Evolutionary conservation across 2,888 invertebrate species (phyloP).

Genomic region (Microctonus brassicae): DNA sequence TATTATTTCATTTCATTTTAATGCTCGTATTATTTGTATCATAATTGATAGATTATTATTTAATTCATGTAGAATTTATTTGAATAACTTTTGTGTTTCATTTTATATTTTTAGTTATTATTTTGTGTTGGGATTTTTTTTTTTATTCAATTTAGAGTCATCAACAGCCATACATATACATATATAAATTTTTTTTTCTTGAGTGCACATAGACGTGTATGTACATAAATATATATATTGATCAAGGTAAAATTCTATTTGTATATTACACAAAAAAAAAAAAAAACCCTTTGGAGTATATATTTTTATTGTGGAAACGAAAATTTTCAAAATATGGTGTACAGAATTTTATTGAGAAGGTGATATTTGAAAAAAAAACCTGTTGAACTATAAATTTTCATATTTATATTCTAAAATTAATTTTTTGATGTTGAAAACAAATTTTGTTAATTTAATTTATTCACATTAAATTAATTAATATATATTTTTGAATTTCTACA

Average conservation of each 20-base stretch:
- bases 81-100: not conserved
- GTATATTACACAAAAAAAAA: not conserved
- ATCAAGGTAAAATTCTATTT: not conserved
- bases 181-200: no score
- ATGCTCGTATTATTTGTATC: not conserved
- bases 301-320: not conserved
- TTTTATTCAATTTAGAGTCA: not conserved
- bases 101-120: not conserved
- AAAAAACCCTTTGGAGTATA: not conserved
- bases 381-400: no score
- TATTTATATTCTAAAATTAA: no score
- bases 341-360: no score
- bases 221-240: not conserved
- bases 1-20: constrained; percentile 21
- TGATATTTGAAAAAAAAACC: no score
- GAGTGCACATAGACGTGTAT: not conserved
- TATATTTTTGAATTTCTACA: no score
- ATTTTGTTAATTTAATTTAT: no score
- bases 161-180: not conserved
- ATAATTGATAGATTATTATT: not conserved
- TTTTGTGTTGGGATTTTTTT: not conserved
- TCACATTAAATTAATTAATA: no score
- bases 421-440: no score
- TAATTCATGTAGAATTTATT: constrained; percentile 9
- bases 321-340: not conserved